Evolutionary conservation across 2,113 vertebrate genomes (phyloP).

Genomic region (Recurvirostra avosetta): DNA sequence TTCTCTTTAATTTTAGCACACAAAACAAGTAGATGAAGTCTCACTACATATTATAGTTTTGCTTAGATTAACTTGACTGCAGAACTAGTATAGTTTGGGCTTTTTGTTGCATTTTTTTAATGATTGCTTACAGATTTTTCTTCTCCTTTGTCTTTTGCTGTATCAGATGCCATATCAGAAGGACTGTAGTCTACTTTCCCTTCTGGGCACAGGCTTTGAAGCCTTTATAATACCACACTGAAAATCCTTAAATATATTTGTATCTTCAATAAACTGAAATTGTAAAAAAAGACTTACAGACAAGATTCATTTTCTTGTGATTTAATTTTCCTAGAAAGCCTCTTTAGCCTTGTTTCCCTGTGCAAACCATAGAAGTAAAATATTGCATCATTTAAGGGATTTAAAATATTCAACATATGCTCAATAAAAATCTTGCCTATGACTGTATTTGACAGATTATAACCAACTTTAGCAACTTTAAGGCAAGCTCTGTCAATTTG

Average conservation of each 20-base stretch:
- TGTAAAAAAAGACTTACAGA: not conserved
- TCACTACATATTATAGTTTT: not conserved
- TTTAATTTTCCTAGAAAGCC: not conserved
- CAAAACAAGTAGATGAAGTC: not conserved
- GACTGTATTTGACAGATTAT: not conserved
- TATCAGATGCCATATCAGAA: not conserved
- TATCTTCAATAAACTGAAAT: not conserved
- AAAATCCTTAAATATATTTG: not conserved
- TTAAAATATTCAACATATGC: not conserved
- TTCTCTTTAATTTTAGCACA: not conserved
- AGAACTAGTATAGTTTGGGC: not conserved
- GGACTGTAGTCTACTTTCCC: not conserved
- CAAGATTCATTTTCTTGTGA: not conserved
- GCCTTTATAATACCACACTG: not conserved
- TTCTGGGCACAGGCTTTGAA: not conserved
- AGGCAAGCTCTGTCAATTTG: not conserved
- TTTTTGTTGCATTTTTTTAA: not conserved
- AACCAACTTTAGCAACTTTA: not conserved
- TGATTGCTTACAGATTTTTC: not conserved
- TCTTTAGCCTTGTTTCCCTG: not conserved
- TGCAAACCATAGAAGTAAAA: not conserved
- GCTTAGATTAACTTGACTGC: not conserved
- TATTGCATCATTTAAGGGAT: not conserved
- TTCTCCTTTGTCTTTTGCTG: not conserved
- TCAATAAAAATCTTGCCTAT: not conserved